Evolutionary conservation across 2,797 vertebrate species (phyloP), one percentile per base, ranked within the genome.

Genomic region (Crocodylus rhombifer): DNA sequence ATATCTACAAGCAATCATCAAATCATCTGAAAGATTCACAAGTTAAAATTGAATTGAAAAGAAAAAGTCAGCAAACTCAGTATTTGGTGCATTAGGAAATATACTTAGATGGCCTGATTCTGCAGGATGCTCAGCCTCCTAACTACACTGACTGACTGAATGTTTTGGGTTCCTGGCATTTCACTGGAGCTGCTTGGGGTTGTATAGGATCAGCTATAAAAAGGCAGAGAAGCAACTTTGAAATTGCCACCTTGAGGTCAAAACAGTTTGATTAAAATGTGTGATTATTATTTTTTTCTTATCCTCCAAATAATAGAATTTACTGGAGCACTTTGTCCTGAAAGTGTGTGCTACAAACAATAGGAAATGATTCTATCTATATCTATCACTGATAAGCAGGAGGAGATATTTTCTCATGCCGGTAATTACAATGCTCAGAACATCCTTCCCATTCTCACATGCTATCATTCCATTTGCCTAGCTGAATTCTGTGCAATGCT

Each of bases 381-480:
- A 91, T 91, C 87, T 83, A 95, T 90, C 73, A 87, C 76, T 91
- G 88, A 87, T 80, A 90, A 89, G 95, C 64, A 93, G 88, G 13
- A 56, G 90, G 92, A 88, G 91, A 78, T 67, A 75, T 85, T 94
- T 89, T 95, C 75, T 64, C 82, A 88, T 74, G 84, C 76, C 87
- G 0, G 0, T 94, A 97, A 97, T 96, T 95, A 84, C 92, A 92
- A n/a, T 64, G 81, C 85, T 92, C 64, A 67, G 82, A 84, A 80
- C 33, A 71, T 77, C 89, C 77, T 93, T 64, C 65, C 84, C 26
- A 7, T 75, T 94, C 69, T 5, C 77, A 83, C 62, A 21, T 79
- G 80, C 88, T 89, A 87, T 82, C 92, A 92, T 91, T 94, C 90
- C 92, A 93, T 92, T 97, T 96, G 82, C 91, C 86, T 93, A 81